These are phyloP conservation scores for Phaethon lepturus DNA, from an alignment of 2,113 vertebrate genomes.

Conservation along the genomic window DNA sequence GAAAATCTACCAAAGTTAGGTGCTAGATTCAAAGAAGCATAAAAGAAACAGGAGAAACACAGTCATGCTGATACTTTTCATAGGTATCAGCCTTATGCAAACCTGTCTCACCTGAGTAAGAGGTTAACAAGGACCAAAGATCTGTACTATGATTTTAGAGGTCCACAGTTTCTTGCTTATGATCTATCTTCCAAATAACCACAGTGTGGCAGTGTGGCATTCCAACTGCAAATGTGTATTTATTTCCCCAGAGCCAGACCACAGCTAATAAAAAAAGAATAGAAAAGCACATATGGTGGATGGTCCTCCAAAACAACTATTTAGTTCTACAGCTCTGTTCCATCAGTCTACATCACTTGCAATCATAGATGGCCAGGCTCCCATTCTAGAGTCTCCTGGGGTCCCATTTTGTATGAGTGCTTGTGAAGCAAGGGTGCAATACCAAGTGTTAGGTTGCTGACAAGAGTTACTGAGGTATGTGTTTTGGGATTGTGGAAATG, in stretches of 20 bases:
- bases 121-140: neutral
- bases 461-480: neutral
- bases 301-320: neutral
- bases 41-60: neutral
- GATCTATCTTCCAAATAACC: constrained; percentile 48
- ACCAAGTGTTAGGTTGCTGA: neutral
- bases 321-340: neutral
- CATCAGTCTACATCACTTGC: neutral
- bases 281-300: neutral
- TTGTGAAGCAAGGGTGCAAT: neutral
- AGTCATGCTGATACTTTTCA: neutral
- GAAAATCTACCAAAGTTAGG: neutral
- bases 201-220: constrained; percentile 78
- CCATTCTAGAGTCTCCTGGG: neutral
- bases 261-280: neutral
- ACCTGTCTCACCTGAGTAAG: neutral
- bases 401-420: neutral
- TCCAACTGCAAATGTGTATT: neutral
- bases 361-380: neutral
- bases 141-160: neutral
- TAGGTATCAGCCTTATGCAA: neutral
- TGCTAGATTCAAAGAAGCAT: neutral
- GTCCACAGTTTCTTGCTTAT: neutral
- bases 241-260: neutral
- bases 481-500: neutral